phyloP scores from a whole-genome alignment of 64 coral and sea anemone species.

The Montipora efflorescens region DNA sequence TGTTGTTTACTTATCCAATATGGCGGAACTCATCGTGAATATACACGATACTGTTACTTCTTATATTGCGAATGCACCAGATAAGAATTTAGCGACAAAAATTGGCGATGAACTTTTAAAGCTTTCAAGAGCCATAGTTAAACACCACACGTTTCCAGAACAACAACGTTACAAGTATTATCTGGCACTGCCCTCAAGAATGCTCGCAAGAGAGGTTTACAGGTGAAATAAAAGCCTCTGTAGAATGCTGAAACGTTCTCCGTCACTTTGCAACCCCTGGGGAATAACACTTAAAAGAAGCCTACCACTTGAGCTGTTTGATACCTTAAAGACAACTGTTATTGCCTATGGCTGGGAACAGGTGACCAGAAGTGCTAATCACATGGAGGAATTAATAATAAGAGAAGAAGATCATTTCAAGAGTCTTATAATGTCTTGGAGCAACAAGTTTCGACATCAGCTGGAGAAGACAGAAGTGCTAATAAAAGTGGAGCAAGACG shows the following conservation, averaged over 20 bases:
- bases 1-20: too few species aligned
- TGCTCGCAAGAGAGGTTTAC: conserved; percentile 50
- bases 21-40: too few species aligned
- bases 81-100: neutral
- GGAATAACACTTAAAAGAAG: conserved; percentile 52
- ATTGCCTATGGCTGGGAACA: conserved; percentile 56
- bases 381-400: conserved; percentile 61
- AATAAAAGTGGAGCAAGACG: too few species aligned
- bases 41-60: neutral
- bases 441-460: too few species aligned
- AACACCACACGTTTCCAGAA: neutral
- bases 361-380: conserved; percentile 46
- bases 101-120: neutral
- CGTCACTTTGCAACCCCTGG: conserved; percentile 6
- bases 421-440: conserved; percentile 1
- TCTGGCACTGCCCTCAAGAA: conserved; percentile 28
- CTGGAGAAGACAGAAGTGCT: too few species aligned
- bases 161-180: conserved; percentile 43
- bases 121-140: too few species aligned
- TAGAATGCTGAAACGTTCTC: conserved; percentile 18
- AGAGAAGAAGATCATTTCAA: conserved; percentile 50
- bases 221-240: conserved; percentile 61
- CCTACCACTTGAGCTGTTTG: conserved; percentile 58
- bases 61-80: neutral
- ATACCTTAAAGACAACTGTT: conserved; percentile 41